Percentiles rank a stretch among this genome's conserved stretches.
Conservation (phyloP, 1,140 invertebrate genomes). For the Dendrolimus punctatus region DNA sequence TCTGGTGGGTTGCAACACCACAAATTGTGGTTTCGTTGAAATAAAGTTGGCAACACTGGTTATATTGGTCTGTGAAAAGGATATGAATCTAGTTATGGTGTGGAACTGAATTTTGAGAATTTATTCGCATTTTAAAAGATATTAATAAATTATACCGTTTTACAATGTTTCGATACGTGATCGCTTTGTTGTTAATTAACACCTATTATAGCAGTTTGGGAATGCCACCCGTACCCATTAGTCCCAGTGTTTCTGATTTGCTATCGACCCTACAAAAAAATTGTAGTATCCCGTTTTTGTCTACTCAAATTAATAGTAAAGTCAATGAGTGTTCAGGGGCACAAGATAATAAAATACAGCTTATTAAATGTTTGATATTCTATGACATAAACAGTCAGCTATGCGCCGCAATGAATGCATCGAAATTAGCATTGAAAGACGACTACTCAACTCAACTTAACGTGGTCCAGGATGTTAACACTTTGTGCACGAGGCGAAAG, state of each 20-base stretch:
- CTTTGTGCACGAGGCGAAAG: slow-evolving; percentile 29
- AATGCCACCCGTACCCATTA: slow-evolving; percentile 15
- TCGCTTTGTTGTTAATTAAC: slow-evolving; percentile 38
- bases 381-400: slow-evolving; percentile 52
- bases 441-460: slow-evolving; percentile 28
- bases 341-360: slow-evolving; percentile 18
- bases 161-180: slow-evolving; percentile 34
- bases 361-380: slow-evolving; percentile 45
- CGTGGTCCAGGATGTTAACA: slow-evolving; percentile 22
- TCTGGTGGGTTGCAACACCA: too few relatives aligned
- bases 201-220: slow-evolving; percentile 36
- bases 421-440: slow-evolving; percentile 25
- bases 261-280: slow-evolving; percentile 28
- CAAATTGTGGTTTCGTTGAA: too few relatives aligned
- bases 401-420: slow-evolving; percentile 22
- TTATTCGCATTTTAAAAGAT: too few relatives aligned
- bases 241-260: slow-evolving; percentile 16
- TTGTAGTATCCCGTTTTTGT: slow-evolving; percentile 40
- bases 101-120: too few relatives aligned
- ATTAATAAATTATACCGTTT: background rate
- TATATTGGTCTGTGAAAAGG: too few relatives aligned
- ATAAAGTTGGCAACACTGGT: too few relatives aligned
- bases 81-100: too few relatives aligned
- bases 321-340: slow-evolving; percentile 28
- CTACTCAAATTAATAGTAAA: slow-evolving; percentile 26